Percentiles rank a stretch among this genome's conserved stretches.
phyloP scores from a whole-genome alignment of 64 coral and sea anemone species.

The Porites australiensis region DNA sequence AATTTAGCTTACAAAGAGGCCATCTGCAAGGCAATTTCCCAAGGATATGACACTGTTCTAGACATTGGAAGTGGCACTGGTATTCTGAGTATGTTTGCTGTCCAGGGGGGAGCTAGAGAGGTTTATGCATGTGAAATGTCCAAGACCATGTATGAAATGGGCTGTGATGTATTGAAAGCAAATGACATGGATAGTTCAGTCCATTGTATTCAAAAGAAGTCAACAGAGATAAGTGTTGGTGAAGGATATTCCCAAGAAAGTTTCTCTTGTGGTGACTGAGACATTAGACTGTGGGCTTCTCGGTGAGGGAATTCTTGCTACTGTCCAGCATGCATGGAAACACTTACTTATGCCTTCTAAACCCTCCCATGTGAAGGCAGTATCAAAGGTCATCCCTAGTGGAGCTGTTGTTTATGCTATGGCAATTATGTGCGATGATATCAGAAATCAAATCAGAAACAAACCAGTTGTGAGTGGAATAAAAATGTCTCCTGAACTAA shows the following conservation, averaged over 20 bases:
- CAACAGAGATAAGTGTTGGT: conserved; percentile 79
- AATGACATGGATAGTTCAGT: conserved; percentile 89
- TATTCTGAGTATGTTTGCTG: conserved; percentile 99
- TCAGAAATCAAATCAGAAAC: conserved; percentile 65
- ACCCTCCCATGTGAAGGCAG: background rate
- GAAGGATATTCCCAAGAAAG: conserved; percentile 62
- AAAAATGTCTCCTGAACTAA: conserved; percentile 58
- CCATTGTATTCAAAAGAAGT: conserved; percentile 91
- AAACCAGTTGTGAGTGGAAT: conserved; percentile 39
- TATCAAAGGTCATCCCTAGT: conserved; percentile 78
- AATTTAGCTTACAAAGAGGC: conserved; percentile 90
- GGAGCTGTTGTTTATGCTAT: conserved; percentile 82
- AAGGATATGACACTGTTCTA: conserved; percentile 73
- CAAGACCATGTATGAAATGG: conserved; percentile 98
- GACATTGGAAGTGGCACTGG: conserved; percentile 98
- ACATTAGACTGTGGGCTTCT: conserved; percentile 96
- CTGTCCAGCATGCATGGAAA: conserved; percentile 84
- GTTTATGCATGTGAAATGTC: conserved; percentile 99
- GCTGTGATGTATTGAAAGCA: conserved; percentile 78
- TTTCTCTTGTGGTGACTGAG: conserved; percentile 86
- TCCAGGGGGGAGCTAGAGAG: conserved; percentile 81
- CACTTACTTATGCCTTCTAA: conserved; percentile 22
- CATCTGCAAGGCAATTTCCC: conserved; percentile 68
- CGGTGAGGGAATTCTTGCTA: conserved; percentile 93
- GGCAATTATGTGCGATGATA: conserved; percentile 75